Evolutionary conservation across 2,888 invertebrate species (phyloP).

Genomic region (Argyra leucocephala): DNA sequence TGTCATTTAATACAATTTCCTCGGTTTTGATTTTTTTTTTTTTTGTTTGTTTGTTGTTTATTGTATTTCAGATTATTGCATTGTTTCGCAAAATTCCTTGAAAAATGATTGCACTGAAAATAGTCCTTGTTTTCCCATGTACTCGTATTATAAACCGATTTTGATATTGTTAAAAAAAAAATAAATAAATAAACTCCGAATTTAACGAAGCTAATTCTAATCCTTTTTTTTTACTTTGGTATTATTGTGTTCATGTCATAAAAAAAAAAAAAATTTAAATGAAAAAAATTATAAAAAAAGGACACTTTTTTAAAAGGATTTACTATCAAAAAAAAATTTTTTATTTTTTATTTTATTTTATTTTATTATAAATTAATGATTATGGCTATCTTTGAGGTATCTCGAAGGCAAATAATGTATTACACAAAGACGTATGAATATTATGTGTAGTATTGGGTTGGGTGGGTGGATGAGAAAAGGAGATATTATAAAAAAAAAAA

Average conservation of each 20-base stretch:
- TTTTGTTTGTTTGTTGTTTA: not conserved
- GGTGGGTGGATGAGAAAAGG: not conserved
- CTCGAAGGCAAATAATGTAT: not conserved
- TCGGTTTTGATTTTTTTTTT: not conserved
- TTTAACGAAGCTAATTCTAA: conserved; percentile 3
- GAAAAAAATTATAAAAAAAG: not conserved
- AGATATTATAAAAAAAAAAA: no score
- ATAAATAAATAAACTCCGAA: not conserved
- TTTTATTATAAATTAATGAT: conserved; percentile 2
- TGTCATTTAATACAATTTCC: not conserved
- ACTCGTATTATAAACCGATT: not conserved
- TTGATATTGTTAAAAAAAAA: no score
- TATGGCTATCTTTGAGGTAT: conserved; percentile 3
- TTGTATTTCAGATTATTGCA: not conserved
- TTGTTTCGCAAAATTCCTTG: not conserved
- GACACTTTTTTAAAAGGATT: conserved; percentile 3
- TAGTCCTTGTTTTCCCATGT: not conserved
- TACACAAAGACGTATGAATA: no score
- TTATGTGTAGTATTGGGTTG: no score
- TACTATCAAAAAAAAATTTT: no score
- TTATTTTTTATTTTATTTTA: not conserved
- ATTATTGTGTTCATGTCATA: not conserved
- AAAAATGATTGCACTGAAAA: not conserved
- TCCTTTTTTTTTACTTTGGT: not conserved
- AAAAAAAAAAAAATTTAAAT: not conserved